These are phyloP conservation scores for Eurytoma adleriae DNA, from an alignment of 2,888 invertebrate species.

Conservation along the genomic window DNA sequence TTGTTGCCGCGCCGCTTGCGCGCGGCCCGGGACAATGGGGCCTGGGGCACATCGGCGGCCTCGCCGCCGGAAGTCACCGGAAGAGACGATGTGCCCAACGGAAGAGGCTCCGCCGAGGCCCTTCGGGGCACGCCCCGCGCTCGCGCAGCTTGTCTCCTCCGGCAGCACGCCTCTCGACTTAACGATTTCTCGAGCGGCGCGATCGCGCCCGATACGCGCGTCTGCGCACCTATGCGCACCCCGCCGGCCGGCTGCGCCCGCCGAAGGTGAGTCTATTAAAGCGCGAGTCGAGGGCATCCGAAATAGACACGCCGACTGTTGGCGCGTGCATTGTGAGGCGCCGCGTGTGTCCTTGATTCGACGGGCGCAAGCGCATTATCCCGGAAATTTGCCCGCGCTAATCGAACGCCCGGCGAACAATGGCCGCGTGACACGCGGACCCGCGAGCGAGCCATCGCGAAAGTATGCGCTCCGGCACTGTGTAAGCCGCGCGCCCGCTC, in stretches of 20 bases:
- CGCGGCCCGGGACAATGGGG: conserved; percentile 61
- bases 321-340: too few relatives aligned
- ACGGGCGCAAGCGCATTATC: too few relatives aligned
- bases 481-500: neutral
- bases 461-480: neutral
- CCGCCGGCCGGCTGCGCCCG: neutral
- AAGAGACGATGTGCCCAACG: conserved; percentile 75
- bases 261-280: conserved; percentile 9
- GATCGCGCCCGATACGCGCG: conserved; percentile 11
- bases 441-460: neutral
- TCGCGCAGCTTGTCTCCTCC: conserved; percentile 68
- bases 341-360: too few relatives aligned
- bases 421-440: neutral
- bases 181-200: conserved; percentile 61
- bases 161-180: conserved; percentile 60
- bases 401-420: neutral
- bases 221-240: too few relatives aligned
- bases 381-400: neutral
- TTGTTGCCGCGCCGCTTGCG: conserved; percentile 73
- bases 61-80: conserved; percentile 75
- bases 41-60: conserved; percentile 34
- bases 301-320: neutral
- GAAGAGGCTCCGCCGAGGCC: conserved; percentile 66
- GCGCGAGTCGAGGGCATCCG: conserved; percentile 20
- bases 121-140: conserved; percentile 27